These are phyloP conservation scores for Apis florea DNA, from an alignment of 1,140 invertebrate species.

Conservation along the genomic window DNA sequence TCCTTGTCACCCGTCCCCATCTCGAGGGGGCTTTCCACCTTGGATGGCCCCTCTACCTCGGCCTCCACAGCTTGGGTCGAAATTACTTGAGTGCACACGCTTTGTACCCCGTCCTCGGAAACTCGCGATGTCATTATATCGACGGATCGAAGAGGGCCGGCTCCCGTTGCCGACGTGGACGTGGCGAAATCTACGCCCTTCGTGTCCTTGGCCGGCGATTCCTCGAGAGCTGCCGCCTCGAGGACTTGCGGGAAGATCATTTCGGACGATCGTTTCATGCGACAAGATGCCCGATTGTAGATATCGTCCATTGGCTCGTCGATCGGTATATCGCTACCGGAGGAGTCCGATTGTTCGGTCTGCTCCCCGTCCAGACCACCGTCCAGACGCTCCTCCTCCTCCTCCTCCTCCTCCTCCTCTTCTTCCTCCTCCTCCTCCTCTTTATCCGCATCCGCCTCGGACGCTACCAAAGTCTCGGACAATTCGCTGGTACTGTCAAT, in stretches of 20 bases:
- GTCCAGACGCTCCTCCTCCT: slow-evolving; percentile 73
- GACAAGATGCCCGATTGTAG: slow-evolving; percentile 80
- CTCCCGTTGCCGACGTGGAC: slow-evolving; percentile 52
- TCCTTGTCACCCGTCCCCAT: slow-evolving; percentile 52
- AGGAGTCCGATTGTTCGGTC: slow-evolving; percentile 72
- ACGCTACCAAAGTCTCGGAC: slow-evolving; percentile 93
- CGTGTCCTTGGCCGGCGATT: slow-evolving; percentile 40
- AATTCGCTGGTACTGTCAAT: slow-evolving; percentile 92
- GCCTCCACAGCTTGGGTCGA: slow-evolving; percentile 66
- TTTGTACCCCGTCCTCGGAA: slow-evolving; percentile 78
- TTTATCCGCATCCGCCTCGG: slow-evolving; percentile 83
- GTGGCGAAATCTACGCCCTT: slow-evolving; percentile 66
- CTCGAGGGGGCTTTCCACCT: neutral
- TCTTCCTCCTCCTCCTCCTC: slow-evolving; percentile 80
- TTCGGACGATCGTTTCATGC: slow-evolving; percentile 93
- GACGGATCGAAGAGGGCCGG: slow-evolving; percentile 75
- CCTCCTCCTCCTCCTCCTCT: slow-evolving; percentile 81
- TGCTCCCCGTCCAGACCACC: slow-evolving; percentile 62
- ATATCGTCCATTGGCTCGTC: slow-evolving; percentile 65
- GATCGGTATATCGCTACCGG: slow-evolving; percentile 65
- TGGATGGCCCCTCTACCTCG: neutral
- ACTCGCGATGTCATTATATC: slow-evolving; percentile 81
- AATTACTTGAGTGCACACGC: slow-evolving; percentile 81
- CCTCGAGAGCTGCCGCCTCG: slow-evolving; percentile 69
- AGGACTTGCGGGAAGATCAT: slow-evolving; percentile 91